Evolutionary conservation across 2,797 vertebrate genomes (phyloP), one percentile per base, ranked within the genome.

Genomic region (Lepus oiostolus): DNA sequence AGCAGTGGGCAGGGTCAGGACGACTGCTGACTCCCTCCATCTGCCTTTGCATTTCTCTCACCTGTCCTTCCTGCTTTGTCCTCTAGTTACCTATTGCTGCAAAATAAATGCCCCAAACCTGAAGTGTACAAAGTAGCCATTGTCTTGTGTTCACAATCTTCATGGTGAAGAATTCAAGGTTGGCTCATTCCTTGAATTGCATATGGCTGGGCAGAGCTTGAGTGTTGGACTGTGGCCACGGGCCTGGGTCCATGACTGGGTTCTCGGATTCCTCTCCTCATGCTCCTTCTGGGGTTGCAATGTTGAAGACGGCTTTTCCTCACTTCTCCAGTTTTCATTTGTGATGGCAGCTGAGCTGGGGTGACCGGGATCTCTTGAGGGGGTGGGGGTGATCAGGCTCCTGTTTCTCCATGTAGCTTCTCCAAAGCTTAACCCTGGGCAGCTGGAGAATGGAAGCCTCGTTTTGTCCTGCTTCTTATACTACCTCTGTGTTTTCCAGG

Each of bases 21-120:
- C 0, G 22, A 7, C 7, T 4, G 4, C n/a, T 5, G 11, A 7
- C n/a, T 54, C 21, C 9, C 8, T 86, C 62, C 6, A 12, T 30
- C 21, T 35, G 60, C 28, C 28, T 2, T 22, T 12, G 4, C n/a
- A 8, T n/a, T 1, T 4, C 12, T 26, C 7, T 26, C 63, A 26
- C 28, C 2, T 5, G 24, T 14, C n/a, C 21, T 35, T 58, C 19
- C 5, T 9, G 42, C 47, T 47, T 42, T 80, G 24, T 9, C 6
- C 14, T 54, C 32, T 17, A 24, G 14, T 32, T 32, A 1, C 22
- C 17, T 8, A 0, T 19, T 4, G 12, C 65, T 58, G 16, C 10
- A 1, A 35, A 22, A 19, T 28, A 72, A 71, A 24, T 13, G 17
- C 21, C 28, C 16, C 70, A 5, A 22, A 35, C 17, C 3, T 47